A percentile compares a stretch with the other conserved stretches of the same genome.
phyloP scores from a whole-genome alignment of 2,797 vertebrate genomes.

The Mormyrops boulengeri region DNA sequence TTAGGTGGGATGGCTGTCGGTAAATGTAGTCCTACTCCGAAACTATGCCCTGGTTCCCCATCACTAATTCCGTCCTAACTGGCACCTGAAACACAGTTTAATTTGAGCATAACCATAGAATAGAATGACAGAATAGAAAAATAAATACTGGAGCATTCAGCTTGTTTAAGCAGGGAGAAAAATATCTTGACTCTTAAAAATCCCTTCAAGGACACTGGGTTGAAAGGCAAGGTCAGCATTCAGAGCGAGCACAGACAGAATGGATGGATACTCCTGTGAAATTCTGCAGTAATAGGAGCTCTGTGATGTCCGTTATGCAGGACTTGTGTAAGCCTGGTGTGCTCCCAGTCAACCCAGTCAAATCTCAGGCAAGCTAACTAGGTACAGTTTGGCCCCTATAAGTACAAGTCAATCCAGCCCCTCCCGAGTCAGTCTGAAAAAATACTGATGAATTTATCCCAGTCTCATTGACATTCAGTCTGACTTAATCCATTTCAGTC shows the following conservation, averaged over 20 bases:
- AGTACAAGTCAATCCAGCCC: background rate
- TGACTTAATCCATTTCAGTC: background rate
- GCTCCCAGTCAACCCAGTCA: background rate
- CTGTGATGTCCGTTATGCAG: background rate
- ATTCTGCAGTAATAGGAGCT: background rate
- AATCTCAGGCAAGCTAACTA: background rate
- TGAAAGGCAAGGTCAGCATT: background rate
- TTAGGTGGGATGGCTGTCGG: background rate
- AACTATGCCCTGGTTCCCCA: background rate
- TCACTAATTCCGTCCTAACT: background rate
- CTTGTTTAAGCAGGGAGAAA: conserved; percentile 1
- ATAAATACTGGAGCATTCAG: background rate
- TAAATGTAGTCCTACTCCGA: background rate
- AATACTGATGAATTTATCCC: background rate
- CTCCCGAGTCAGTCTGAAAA: background rate
- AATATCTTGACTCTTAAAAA: background rate
- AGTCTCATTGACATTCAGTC: background rate
- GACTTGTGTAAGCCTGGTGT: background rate
- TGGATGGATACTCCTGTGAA: background rate
- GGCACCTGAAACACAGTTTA: background rate
- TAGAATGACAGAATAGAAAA: background rate
- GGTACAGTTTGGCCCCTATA: background rate
- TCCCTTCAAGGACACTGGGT: background rate
- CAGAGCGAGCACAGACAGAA: background rate
- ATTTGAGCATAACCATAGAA: background rate